A percentile compares a stretch with the other conserved stretches of the same genome.
phyloP scores from a whole-genome alignment of 2,888 invertebrate genomes.

The Agriopis aurantiaria region DNA sequence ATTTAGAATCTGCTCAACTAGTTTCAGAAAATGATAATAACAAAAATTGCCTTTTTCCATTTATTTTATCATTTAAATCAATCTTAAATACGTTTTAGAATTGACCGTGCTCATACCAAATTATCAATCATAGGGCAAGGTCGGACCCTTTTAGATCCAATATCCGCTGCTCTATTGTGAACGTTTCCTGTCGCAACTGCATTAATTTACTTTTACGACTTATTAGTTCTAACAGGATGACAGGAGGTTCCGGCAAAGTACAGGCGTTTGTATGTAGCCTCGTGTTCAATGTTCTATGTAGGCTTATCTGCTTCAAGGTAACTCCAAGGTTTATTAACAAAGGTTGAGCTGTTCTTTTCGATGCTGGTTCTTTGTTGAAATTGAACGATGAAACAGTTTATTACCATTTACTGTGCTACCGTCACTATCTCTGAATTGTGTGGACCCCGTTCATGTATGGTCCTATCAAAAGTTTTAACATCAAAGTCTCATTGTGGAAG shows the following conservation, averaged over 20 bases:
- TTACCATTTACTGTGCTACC: neutral
- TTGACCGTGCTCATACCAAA: neutral
- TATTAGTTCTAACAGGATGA: conserved; percentile 64
- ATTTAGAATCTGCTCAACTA: too few relatives aligned
- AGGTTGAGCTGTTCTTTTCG: conserved; percentile 3
- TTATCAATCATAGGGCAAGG: conserved; percentile 60
- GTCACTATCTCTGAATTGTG: neutral
- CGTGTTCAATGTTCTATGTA: conserved; percentile 29
- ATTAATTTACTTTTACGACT: conserved; percentile 75
- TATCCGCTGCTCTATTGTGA: conserved; percentile 76
- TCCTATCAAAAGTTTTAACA: too few relatives aligned
- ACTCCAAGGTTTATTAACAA: conserved; percentile 23
- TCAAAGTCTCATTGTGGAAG: too few relatives aligned
- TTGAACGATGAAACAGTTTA: neutral
- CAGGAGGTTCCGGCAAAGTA: conserved; percentile 59
- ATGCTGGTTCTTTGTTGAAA: conserved; percentile 18
- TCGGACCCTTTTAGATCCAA: conserved; percentile 72
- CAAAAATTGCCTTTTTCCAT: too few relatives aligned
- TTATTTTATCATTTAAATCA: too few relatives aligned
- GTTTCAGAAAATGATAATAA: too few relatives aligned
- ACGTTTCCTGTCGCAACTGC: conserved; percentile 74
- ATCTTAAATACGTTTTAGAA: neutral
- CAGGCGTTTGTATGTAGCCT: conserved; percentile 36
- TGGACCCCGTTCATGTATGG: neutral
- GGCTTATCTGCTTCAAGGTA: conserved; percentile 18